Evolutionary conservation across 2,888 invertebrate species (phyloP), one percentile per base, ranked within the genome.

Genomic region (Pegoplata infirma): DNA sequence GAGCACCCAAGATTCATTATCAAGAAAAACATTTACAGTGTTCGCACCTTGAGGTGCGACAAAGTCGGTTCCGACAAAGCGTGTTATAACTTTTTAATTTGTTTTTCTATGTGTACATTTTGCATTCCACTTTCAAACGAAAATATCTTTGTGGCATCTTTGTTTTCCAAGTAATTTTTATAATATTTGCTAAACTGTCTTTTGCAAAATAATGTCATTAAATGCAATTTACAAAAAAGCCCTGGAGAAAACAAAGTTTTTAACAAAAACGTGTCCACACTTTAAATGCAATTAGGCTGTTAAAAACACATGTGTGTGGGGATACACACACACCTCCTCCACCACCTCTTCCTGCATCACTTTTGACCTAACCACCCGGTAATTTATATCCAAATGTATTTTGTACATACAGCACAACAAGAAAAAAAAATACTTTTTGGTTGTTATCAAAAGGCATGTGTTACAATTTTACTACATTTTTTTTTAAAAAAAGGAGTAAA

Each of bases 401-500:
- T 1, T 36, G 36, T 12, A 36, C 12, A 36, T 12, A 36, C 25
- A 25, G n/a, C n/a, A n/a, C n/a, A n/a, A n/a, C n/a, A n/a, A n/a
- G n/a, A n/a, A n/a, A 25, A 5, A 25, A 25, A 25, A 25, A 6
- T 25, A 36, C 12, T 36, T 36, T 12, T 40, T 5, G 12, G 5
- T 40, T 40, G 36, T n/a, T 40, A n/a, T 40, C 36, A 5, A 0
- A n/a, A 40, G 36, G 36, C 36, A 40, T 40, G n/a, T 40, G 36
- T 40, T 40, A n/a, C n/a, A n/a, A n/a, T n/a, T n/a, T n/a, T n/a
- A n/a, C n/a, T n/a, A n/a, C n/a, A n/a, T 3, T n/a, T n/a, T 40
- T n/a, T 25, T 25, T 12, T 36, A 4, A 12, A 36, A 8, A 28
- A 51, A 47, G 56, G 10, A 55, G 56, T 51, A 7, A 76, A 63